These are phyloP conservation scores for Litoditis marina DNA, from an alignment of 2,888 invertebrate genomes.

Conservation along the genomic window DNA sequence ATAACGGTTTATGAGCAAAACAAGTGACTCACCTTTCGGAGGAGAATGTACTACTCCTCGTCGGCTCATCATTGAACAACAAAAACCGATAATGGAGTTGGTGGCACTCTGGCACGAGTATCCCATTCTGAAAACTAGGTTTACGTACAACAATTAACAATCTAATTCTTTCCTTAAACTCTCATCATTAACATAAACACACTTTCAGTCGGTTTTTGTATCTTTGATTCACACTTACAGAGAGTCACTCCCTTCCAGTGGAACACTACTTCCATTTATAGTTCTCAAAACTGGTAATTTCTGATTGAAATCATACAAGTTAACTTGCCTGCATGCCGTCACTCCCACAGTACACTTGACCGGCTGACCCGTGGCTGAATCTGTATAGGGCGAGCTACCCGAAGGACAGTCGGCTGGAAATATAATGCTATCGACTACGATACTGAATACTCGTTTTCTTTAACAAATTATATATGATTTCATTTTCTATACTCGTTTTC, in stretches of 20 bases:
- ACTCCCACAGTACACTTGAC: constrained; percentile 41
- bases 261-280: too few relatives aligned
- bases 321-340: constrained; percentile 28
- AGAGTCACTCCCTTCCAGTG: too few relatives aligned
- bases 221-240: neutral
- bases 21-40: neutral
- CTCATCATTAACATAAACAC: too few relatives aligned
- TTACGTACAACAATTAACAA: too few relatives aligned
- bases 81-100: constrained; percentile 34
- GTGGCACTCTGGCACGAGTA: constrained; percentile 32
- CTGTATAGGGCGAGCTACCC: constrained; percentile 23
- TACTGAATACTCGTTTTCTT: too few relatives aligned
- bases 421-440: neutral
- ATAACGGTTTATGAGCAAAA: neutral
- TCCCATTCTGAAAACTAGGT: constrained; percentile 33
- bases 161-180: too few relatives aligned
- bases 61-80: constrained; percentile 17
- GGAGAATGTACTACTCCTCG: neutral
- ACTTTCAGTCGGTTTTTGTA: neutral
- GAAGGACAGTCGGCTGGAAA: constrained; percentile 30
- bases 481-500: too few relatives aligned
- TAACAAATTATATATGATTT: too few relatives aligned
- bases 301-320: neutral
- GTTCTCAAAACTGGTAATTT: neutral
- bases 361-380: constrained; percentile 20